Conservation (phyloP, 2,113 vertebrate genomes). For the Coturnix japonica region DNA sequence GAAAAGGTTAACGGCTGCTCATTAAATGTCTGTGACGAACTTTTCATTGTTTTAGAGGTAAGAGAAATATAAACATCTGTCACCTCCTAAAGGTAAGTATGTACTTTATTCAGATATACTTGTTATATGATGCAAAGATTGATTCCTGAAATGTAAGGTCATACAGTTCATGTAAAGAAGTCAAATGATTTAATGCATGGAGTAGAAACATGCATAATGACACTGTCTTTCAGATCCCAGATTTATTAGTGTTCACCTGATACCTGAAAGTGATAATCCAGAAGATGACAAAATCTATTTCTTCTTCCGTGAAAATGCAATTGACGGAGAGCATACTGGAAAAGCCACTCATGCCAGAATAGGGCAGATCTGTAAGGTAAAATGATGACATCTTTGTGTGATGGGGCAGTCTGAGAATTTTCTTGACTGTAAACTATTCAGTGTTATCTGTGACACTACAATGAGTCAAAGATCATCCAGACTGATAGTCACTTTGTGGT, state of each 20-base stretch:
- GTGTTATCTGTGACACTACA: not conserved
- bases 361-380: conserved; percentile 98
- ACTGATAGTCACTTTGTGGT: not conserved
- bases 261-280: conserved; percentile 96
- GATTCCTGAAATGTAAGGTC: not conserved
- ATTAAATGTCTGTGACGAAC: not conserved
- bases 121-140: not conserved
- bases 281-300: conserved; percentile 98
- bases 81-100: not conserved
- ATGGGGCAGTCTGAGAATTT: not conserved
- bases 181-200: not conserved
- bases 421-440: not conserved
- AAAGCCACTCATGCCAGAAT: conserved; percentile 96
- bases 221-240: conserved; percentile 86
- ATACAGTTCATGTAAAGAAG: not conserved
- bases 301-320: conserved; percentile 97
- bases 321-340: conserved; percentile 94
- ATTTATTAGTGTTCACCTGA: conserved; percentile 90
- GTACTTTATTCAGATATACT: not conserved
- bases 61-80: not conserved
- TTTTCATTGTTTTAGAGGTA: not conserved
- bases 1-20: not conserved
- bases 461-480: not conserved
- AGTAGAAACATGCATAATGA: not conserved
- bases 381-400: not conserved